Evolutionary conservation across 2,888 invertebrate genomes (phyloP).

Genomic region (Octonoba sinensis): DNA sequence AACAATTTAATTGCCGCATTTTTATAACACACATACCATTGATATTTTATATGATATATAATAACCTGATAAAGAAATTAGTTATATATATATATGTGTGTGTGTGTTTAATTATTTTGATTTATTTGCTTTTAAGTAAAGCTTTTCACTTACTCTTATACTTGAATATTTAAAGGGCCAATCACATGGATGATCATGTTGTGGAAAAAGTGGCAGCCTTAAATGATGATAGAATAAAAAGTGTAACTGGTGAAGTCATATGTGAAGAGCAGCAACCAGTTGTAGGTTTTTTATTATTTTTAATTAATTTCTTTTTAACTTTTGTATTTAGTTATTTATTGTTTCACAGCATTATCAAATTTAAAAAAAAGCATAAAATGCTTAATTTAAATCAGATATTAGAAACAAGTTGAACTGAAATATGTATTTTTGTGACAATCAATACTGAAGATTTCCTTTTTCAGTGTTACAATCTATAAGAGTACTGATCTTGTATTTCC

Average conservation of each 20-base stretch:
- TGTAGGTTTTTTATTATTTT: constrained; percentile 66
- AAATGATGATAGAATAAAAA: constrained; percentile 72
- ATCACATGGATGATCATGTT: constrained; percentile 74
- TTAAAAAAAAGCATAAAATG: constrained; percentile 35
- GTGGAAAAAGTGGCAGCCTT: constrained; percentile 71
- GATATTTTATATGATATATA: too few species aligned
- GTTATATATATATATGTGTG: neutral
- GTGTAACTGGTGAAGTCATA: constrained; percentile 73
- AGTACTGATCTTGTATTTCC: too few species aligned
- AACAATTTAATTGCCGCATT: neutral
- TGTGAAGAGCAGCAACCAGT: constrained; percentile 73
- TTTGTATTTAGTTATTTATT: neutral
- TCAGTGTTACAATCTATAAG: too few species aligned
- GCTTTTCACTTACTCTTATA: too few species aligned
- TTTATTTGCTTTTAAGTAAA: too few species aligned
- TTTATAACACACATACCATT: too few species aligned
- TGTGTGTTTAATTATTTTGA: neutral
- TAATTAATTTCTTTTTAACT: neutral
- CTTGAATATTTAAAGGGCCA: constrained; percentile 70
- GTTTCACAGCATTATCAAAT: constrained; percentile 71
- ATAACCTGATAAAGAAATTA: too few species aligned
- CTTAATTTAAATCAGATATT: too few species aligned
- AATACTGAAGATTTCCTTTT: too few species aligned
- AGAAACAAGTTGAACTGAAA: too few species aligned
- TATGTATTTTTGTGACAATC: too few species aligned